Evolutionary conservation across 2,113 vertebrate species (phyloP).

Genomic region (Neogobius melanostomus): DNA sequence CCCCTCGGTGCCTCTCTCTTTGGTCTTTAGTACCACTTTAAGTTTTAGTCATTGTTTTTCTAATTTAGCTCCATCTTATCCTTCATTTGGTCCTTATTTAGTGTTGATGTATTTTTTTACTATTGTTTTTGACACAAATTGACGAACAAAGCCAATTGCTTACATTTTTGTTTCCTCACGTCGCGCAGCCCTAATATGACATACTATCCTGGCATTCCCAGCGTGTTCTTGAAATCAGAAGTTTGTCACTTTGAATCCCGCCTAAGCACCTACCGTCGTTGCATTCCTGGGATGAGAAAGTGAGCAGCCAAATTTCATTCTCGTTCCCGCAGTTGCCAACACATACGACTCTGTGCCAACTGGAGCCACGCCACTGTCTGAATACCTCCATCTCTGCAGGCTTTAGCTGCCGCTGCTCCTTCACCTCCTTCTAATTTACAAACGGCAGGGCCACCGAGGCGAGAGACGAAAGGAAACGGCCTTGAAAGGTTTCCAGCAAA

Average conservation of each 20-base stretch:
- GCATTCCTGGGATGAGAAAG: not conserved
- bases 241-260: not conserved
- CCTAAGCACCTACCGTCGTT: not conserved
- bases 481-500: conserved; percentile 73
- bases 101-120: no score
- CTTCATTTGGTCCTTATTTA: no score
- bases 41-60: no score
- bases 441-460: conserved; percentile 21
- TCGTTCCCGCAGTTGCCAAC: not conserved
- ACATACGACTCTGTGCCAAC: conserved; percentile 17
- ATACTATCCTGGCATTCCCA: no score
- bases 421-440: conserved; percentile 34
- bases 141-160: no score
- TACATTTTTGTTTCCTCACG: no score
- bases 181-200: no score
- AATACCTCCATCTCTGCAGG: conserved; percentile 12
- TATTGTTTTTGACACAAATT: no score
- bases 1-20: no score
- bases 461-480: conserved; percentile 32
- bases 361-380: conserved; percentile 24
- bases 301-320: not conserved
- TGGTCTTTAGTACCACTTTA: no score
- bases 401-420: conserved; percentile 13
- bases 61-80: no score
- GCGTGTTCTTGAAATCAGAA: no score